Percentiles rank a stretch among this genome's conserved stretches.
Evolutionary conservation across 2,797 vertebrate species (phyloP).

Genomic region (Xyrichtys novacula): DNA sequence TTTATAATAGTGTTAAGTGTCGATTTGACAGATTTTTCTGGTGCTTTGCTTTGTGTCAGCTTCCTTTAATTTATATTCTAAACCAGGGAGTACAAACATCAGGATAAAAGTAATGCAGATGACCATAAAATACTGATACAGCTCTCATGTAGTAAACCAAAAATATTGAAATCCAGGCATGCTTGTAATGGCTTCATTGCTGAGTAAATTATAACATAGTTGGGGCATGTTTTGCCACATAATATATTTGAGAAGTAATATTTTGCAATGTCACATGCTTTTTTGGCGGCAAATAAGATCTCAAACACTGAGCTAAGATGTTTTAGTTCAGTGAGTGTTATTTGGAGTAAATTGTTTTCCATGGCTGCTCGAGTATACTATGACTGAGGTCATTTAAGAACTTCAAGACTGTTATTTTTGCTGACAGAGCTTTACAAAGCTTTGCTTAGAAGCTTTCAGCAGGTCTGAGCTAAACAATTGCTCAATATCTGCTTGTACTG

Average conservation of each 20-base stretch:
- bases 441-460: conserved; percentile 31
- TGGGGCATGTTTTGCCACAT: too few species aligned
- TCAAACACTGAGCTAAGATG: conserved; percentile 8
- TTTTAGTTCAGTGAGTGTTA: neutral
- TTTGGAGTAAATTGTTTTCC: conserved; percentile 12
- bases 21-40: too few species aligned
- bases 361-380: conserved; percentile 21
- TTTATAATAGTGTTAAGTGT: too few species aligned
- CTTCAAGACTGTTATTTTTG: conserved; percentile 55
- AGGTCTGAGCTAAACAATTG: conserved; percentile 50
- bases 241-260: conserved; percentile 7
- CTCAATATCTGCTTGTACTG: conserved; percentile 59
- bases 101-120: too few species aligned
- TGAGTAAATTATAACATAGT: too few species aligned
- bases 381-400: conserved; percentile 51
- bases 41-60: too few species aligned
- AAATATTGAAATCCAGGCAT: conserved; percentile 25
- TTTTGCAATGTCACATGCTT: too few species aligned
- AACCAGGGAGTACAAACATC: too few species aligned
- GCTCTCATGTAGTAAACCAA: too few species aligned
- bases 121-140: too few species aligned
- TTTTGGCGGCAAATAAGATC: neutral
- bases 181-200: conserved; percentile 20
- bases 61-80: too few species aligned
- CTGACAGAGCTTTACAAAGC: conserved; percentile 25